Evolutionary conservation across 1,140 invertebrate species (phyloP).

Genomic region (Tetramorium simillimum): DNA sequence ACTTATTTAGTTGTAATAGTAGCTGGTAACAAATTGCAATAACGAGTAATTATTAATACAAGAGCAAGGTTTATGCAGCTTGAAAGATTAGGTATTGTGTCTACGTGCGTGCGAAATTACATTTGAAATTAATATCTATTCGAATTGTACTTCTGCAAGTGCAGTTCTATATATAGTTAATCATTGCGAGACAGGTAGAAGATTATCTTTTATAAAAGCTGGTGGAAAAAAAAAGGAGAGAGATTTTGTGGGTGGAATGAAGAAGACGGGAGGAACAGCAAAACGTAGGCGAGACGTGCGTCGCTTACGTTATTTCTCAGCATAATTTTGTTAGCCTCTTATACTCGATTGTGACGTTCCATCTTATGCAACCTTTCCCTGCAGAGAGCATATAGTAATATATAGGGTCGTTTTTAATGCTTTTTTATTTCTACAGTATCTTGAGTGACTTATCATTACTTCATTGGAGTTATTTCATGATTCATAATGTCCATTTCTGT

Average conservation of each 20-base stretch:
- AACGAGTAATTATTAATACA: neutral
- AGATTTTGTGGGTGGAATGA: constrained; percentile 54
- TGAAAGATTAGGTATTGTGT: neutral
- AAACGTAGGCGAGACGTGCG: constrained; percentile 78
- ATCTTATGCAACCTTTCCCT: neutral
- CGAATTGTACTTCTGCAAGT: neutral
- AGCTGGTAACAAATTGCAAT: neutral
- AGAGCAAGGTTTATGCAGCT: neutral
- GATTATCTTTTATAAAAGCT: constrained; percentile 37
- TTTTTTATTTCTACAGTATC: neutral
- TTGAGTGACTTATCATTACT: neutral
- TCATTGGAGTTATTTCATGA: neutral
- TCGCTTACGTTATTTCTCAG: constrained; percentile 73
- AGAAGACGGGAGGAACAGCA: constrained; percentile 69
- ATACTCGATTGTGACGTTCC: constrained; percentile 59
- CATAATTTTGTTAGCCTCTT: constrained; percentile 59
- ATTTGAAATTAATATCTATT: constrained; percentile 8
- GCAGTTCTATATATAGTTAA: constrained; percentile 35
- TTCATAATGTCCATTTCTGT: neutral
- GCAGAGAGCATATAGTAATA: neutral
- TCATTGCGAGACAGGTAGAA: constrained; percentile 28
- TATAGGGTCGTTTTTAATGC: neutral
- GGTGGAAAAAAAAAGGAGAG: constrained; percentile 36
- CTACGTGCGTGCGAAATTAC: neutral
- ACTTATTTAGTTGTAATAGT: neutral